These are phyloP conservation scores for Endotricha flammealis DNA, from an alignment of 2,888 invertebrate genomes.

Conservation along the genomic window DNA sequence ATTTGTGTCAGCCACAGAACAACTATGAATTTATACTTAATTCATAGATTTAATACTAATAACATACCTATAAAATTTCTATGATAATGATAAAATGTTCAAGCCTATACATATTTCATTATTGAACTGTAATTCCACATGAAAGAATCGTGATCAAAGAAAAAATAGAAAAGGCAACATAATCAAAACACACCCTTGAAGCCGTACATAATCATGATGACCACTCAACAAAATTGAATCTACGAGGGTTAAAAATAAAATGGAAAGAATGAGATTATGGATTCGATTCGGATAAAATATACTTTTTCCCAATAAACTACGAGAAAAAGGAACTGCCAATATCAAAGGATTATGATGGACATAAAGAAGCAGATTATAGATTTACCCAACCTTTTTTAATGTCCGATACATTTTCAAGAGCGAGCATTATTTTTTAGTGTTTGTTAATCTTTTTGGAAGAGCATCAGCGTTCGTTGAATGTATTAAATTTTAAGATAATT, in stretches of 20 bases:
- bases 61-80: no score
- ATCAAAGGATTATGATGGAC: constrained; percentile 6
- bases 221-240: constrained; percentile 11
- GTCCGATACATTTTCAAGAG: neutral
- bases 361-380: neutral
- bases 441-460: constrained; percentile 11
- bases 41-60: no score
- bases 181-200: neutral
- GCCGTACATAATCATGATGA: constrained; percentile 3
- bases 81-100: no score
- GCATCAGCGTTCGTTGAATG: constrained; percentile 13
- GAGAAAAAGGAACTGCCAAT: constrained; percentile 5
- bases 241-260: constrained; percentile 9
- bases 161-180: neutral
- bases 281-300: neutral
- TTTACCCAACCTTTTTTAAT: neutral
- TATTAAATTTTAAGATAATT: constrained; percentile 2
- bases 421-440: neutral
- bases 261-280: constrained; percentile 2
- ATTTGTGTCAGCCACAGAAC: no score
- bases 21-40: no score
- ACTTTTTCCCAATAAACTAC: constrained; percentile 5
- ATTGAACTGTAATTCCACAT: no score
- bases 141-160: no score
- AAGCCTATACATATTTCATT: no score